These are phyloP conservation scores for Steinernema khuongi DNA, from an alignment of 1,140 invertebrate genomes.

Conservation along the genomic window DNA sequence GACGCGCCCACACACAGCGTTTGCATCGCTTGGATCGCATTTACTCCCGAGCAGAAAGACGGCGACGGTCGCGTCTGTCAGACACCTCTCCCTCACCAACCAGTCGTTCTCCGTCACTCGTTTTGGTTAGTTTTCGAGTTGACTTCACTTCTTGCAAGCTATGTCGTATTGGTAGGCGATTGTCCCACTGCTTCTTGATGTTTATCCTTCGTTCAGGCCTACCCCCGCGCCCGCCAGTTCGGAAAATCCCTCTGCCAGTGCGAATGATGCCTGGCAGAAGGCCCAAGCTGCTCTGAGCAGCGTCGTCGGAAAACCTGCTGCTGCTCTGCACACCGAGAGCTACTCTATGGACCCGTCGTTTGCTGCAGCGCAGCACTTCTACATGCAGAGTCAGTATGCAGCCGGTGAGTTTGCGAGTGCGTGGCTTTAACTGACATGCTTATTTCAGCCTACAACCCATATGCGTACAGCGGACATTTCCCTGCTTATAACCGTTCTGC, in stretches of 20 bases:
- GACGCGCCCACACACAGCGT: too few relatives aligned
- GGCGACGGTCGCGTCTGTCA: too few relatives aligned
- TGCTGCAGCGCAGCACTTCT: background rate
- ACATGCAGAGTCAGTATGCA: background rate
- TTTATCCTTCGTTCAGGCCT: background rate
- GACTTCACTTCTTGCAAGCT: background rate
- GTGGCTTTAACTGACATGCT: background rate
- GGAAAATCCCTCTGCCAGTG: background rate
- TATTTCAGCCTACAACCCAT: background rate
- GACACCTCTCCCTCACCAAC: too few relatives aligned
- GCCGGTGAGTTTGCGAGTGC: background rate
- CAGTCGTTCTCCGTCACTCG: background rate
- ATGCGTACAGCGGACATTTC: background rate
- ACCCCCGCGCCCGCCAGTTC: background rate
- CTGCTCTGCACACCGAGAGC: background rate
- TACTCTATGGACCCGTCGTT: background rate
- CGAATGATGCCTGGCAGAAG: background rate
- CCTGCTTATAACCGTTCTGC: background rate
- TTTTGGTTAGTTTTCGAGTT: slow-evolving; percentile 11
- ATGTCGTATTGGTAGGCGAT: background rate
- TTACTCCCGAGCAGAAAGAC: too few relatives aligned
- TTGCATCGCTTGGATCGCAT: too few relatives aligned
- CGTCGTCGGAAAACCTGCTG: background rate
- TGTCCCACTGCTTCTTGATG: background rate
- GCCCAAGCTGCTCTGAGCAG: background rate